Percentiles rank a stretch among this genome's conserved stretches.
Evolutionary conservation across 2,888 invertebrate genomes (phyloP).

Genomic region (Ophraella communa): DNA sequence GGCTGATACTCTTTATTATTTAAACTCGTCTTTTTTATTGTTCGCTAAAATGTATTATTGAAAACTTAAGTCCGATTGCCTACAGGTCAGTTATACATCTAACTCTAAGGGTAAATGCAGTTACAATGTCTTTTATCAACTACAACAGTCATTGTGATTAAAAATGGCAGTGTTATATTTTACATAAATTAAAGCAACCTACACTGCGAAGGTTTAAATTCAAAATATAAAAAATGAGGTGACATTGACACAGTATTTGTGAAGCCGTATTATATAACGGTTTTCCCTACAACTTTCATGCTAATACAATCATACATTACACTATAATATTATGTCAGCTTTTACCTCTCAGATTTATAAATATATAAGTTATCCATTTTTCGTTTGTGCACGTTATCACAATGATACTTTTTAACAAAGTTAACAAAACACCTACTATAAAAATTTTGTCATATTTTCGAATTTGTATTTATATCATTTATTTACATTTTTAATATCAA

Average conservation of each 20-base stretch:
- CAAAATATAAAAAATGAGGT: conserved; percentile 8
- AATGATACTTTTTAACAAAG: conserved; percentile 29
- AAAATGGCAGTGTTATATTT: conserved; percentile 44
- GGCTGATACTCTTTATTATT: too few species aligned
- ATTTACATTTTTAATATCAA: conserved; percentile 41
- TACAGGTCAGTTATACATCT: conserved; percentile 19
- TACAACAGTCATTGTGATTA: conserved; percentile 23
- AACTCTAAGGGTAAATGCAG: conserved; percentile 12
- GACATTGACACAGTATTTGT: conserved; percentile 42
- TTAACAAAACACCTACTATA: conserved; percentile 27
- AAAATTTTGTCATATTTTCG: conserved; percentile 20
- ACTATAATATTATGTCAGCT: conserved; percentile 5
- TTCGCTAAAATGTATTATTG: too few species aligned
- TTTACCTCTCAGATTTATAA: conserved; percentile 25
- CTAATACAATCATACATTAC: conserved; percentile 28
- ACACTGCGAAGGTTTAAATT: conserved; percentile 40
- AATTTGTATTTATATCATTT: conserved; percentile 25
- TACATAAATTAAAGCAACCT: conserved; percentile 36
- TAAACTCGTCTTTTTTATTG: too few species aligned
- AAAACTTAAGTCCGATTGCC: conserved; percentile 15
- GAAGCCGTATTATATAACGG: conserved; percentile 6
- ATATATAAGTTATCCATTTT: conserved; percentile 34
- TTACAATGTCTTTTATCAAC: conserved; percentile 19
- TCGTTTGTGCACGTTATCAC: conserved; percentile 37
- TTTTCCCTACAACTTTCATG: conserved; percentile 26